phyloP scores from a whole-genome alignment of 2,888 invertebrate genomes.

The Conops quadrifasciatus region DNA sequence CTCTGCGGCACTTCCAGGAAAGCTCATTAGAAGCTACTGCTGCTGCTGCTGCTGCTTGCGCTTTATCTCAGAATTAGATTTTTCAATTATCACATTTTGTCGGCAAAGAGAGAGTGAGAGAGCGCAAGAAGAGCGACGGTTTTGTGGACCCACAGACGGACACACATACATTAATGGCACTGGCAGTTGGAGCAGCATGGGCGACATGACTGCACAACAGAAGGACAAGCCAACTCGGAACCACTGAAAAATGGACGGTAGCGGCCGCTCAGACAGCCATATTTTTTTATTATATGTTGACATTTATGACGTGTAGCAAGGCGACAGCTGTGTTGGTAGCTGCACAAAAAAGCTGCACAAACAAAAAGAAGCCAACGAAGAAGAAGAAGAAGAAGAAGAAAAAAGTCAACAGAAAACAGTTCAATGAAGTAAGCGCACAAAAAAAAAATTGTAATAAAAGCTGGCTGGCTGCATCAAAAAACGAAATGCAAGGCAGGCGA shows the following conservation, averaged over 20 bases:
- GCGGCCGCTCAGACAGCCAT: conserved; percentile 40
- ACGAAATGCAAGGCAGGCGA: not conserved
- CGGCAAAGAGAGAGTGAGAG: not conserved
- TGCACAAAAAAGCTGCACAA: not conserved
- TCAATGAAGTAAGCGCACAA: too few species aligned
- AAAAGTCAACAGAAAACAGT: too few species aligned
- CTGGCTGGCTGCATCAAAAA: not conserved
- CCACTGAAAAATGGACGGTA: not conserved
- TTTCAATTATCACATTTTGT: conserved; percentile 36
- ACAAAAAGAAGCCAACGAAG: not conserved
- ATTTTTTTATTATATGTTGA: conserved; percentile 55
- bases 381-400: too few species aligned
- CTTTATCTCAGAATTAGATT: conserved; percentile 35
- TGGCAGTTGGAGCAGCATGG: not conserved
- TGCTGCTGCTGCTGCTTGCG: conserved; percentile 8
- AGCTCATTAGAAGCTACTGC: conserved; percentile 27
- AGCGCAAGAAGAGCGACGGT: conserved; percentile 2
- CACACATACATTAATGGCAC: not conserved
- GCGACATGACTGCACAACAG: not conserved
- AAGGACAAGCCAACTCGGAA: not conserved
- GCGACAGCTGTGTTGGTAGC: conserved; percentile 25
- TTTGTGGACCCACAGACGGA: conserved; percentile 9
- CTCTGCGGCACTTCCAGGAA: conserved; percentile 26
- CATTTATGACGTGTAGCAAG: conserved; percentile 57
- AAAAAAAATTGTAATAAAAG: not conserved